phyloP scores from a whole-genome alignment of 2,888 invertebrate genomes.

The Gryllus longicercus region DNA sequence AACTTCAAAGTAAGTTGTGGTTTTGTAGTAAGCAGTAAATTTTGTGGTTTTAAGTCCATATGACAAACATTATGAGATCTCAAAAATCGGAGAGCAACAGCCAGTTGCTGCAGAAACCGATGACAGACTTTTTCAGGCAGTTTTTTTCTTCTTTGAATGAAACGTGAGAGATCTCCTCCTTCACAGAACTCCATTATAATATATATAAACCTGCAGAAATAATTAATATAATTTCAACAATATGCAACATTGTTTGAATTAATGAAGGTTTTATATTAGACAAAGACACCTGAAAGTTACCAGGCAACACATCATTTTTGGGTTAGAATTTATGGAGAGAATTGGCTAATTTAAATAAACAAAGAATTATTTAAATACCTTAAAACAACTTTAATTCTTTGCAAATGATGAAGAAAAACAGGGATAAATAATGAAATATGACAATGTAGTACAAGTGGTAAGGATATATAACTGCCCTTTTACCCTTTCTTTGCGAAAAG shows the following conservation, averaged over 20 bases:
- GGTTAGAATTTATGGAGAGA: constrained; percentile 9
- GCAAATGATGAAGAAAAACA: constrained; percentile 8
- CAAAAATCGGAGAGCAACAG: constrained; percentile 72
- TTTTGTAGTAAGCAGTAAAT: constrained; percentile 66
- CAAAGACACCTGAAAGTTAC: not conserved
- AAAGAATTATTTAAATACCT: constrained; percentile 2
- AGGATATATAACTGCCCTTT: not conserved
- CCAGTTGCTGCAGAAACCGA: constrained; percentile 78
- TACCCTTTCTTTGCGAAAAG: not conserved
- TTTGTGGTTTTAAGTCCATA: constrained; percentile 88
- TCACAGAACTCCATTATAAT: constrained; percentile 84
- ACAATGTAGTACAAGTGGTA: constrained; percentile 17
- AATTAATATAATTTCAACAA: constrained; percentile 22
- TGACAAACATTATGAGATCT: constrained; percentile 74
- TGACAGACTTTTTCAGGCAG: constrained; percentile 68
- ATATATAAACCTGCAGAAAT: constrained; percentile 65
- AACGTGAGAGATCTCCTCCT: constrained; percentile 76
- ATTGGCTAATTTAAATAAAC: not conserved
- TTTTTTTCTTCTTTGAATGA: constrained; percentile 64
- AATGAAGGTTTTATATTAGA: not conserved
- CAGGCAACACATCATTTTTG: constrained; percentile 8
- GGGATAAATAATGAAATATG: not conserved
- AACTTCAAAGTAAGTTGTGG: constrained; percentile 69
- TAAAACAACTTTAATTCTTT: not conserved
- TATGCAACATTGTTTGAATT: not conserved